phyloP scores from a whole-genome alignment of 2,113 vertebrate genomes.

The Marmota flaviventris region DNA sequence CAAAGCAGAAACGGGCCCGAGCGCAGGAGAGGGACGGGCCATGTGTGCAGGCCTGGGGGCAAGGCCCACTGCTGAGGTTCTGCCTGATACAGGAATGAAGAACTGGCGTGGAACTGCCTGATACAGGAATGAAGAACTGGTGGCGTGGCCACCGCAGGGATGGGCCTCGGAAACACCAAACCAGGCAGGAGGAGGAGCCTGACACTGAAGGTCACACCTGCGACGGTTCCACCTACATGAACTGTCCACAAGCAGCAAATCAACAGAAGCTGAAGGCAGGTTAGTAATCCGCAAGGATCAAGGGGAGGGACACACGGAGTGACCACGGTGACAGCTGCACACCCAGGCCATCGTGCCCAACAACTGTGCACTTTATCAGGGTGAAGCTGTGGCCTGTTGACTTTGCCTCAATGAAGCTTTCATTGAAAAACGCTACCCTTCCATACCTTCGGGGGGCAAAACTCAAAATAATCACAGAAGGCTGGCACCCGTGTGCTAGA shows the following conservation, averaged over 20 bases:
- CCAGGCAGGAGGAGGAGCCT: neutral
- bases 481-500: too few species aligned
- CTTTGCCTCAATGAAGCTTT: neutral
- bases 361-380: neutral
- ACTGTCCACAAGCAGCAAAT: neutral
- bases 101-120: too few species aligned
- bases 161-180: neutral
- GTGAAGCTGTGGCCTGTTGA: neutral
- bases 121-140: neutral
- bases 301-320: too few species aligned
- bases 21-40: too few species aligned
- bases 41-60: too few species aligned
- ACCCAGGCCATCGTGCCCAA: neutral
- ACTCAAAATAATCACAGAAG: neutral
- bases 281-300: neutral
- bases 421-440: neutral
- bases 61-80: neutral
- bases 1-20: neutral
- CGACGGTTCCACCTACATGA: neutral
- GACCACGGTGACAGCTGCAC: accelerated
- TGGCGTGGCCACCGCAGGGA: neutral
- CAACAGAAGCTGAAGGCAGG: neutral
- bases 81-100: neutral
- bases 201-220: neutral
- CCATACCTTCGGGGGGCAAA: neutral